Evolutionary conservation across 1,140 invertebrate species (phyloP).

Genomic region (Ditylenchus dipsaci): DNA sequence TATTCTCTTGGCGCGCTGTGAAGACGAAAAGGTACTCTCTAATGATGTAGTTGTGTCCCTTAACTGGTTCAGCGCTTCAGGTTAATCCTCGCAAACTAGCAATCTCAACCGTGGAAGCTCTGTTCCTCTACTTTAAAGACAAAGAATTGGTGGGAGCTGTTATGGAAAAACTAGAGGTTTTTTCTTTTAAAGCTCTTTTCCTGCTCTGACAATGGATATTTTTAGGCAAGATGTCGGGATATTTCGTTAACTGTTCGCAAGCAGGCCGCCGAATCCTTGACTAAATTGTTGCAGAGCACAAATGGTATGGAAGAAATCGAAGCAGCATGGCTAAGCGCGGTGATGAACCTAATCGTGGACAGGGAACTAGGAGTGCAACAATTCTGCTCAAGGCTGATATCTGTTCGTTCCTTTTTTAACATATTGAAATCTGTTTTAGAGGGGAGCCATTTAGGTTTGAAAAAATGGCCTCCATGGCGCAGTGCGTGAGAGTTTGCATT

Average conservation of each 20-base stretch:
- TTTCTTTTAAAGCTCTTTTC: not conserved
- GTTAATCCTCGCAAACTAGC: not conserved
- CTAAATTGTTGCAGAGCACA: constrained; percentile 16
- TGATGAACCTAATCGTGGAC: constrained; percentile 37
- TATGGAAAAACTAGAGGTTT: not conserved
- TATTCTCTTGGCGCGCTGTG: constrained; percentile 6
- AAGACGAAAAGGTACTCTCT: constrained; percentile 4
- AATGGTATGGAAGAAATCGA: constrained; percentile 12
- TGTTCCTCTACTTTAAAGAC: not conserved
- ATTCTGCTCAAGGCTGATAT: constrained; percentile 29
- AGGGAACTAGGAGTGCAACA: constrained; percentile 28
- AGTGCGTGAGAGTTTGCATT: too few relatives aligned
- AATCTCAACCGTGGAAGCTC: not conserved
- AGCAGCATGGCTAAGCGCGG: constrained; percentile 24
- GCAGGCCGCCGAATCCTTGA: constrained; percentile 37
- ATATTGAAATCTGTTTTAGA: too few relatives aligned
- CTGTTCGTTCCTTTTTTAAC: constrained; percentile 7
- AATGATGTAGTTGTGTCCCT: not conserved
- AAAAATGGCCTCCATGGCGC: too few relatives aligned
- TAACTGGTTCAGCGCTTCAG: not conserved
- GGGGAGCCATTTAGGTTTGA: too few relatives aligned
- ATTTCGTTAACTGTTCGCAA: constrained; percentile 24
- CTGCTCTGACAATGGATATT: not conserved
- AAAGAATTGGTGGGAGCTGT: not conserved
- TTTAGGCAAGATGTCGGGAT: constrained; percentile 21